phyloP scores from a whole-genome alignment of 1,140 invertebrate species.

The Drosophila subobscura region DNA sequence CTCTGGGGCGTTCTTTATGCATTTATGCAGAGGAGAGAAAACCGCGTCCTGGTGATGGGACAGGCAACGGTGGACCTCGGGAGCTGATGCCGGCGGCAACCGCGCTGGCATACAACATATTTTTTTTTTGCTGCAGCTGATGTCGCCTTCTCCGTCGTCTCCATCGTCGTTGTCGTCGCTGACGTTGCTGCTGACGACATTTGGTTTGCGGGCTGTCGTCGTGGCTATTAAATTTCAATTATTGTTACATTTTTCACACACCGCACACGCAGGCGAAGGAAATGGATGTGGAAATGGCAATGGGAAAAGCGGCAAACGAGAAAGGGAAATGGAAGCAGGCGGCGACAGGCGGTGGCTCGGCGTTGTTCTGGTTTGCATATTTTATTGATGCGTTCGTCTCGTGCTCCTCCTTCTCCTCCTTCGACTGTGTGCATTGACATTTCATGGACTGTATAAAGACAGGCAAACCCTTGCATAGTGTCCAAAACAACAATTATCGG shows the following conservation, averaged over 20 bases:
- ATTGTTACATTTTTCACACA: conserved; percentile 80
- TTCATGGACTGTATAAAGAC: conserved; percentile 1
- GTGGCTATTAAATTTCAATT: conserved; percentile 80
- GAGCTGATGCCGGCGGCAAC: too few species aligned
- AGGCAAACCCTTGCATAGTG: too few species aligned
- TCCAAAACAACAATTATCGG: too few species aligned
- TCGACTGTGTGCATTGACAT: background rate
- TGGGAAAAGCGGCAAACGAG: conserved; percentile 50
- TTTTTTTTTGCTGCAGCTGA: conserved; percentile 24
- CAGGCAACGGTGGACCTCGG: conserved; percentile 34
- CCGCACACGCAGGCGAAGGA: conserved; percentile 44
- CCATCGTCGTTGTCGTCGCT: conserved; percentile 1
- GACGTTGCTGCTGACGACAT: conserved; percentile 49
- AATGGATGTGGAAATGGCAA: conserved; percentile 51
- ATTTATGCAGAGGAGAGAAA: conserved; percentile 51
- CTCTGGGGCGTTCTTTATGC: conserved; percentile 34
- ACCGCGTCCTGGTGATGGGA: conserved; percentile 39
- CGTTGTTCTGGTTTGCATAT: conserved; percentile 14
- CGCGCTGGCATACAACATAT: conserved; percentile 23
- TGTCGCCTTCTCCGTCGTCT: conserved; percentile 1
- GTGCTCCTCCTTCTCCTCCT: background rate
- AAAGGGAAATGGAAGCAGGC: conserved; percentile 55
- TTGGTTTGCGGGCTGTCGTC: conserved; percentile 63
- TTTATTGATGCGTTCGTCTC: conserved; percentile 24
- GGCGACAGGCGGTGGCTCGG: conserved; percentile 5